Percentiles rank a stretch among this genome's conserved stretches.
Evolutionary conservation across 2,113 vertebrate species (phyloP).

Genomic region (Hiodon alosoides): DNA sequence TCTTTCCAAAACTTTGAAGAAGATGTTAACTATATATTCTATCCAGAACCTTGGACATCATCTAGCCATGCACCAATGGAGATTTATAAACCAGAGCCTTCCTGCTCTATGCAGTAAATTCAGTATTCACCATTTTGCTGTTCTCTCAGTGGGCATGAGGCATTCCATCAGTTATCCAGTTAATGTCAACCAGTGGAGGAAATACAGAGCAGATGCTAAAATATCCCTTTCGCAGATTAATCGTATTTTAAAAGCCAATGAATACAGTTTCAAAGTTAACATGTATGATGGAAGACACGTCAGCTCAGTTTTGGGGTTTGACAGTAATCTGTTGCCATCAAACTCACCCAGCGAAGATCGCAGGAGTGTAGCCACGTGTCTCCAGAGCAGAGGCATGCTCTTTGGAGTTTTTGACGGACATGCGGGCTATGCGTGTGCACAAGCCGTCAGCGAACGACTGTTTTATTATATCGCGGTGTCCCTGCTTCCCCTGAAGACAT

Average conservation of each 20-base stretch:
- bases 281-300: conserved; percentile 30
- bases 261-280: conserved; percentile 43
- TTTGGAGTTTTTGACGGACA: conserved; percentile 59
- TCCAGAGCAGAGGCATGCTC: conserved; percentile 43
- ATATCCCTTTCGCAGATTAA: conserved; percentile 42
- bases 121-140: conserved; percentile 7
- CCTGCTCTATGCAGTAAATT: background rate
- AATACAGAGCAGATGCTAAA: conserved; percentile 26
- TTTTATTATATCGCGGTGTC: conserved; percentile 55
- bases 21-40: background rate
- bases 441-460: conserved; percentile 53
- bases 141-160: conserved; percentile 11
- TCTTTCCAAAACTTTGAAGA: background rate
- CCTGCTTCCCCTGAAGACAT: conserved; percentile 38
- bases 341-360: conserved; percentile 53
- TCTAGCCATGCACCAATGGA: conserved; percentile 10
- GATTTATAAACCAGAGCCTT: background rate
- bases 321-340: conserved; percentile 55
- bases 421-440: conserved; percentile 47
- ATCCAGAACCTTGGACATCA: background rate
- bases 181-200: conserved; percentile 31
- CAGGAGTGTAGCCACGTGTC: conserved; percentile 51
- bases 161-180: conserved; percentile 28
- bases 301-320: conserved; percentile 47
- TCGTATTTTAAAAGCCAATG: conserved; percentile 46